These are phyloP conservation scores for Lasioglossum villosulum DNA, from an alignment of 2,888 invertebrate species.

Conservation along the genomic window DNA sequence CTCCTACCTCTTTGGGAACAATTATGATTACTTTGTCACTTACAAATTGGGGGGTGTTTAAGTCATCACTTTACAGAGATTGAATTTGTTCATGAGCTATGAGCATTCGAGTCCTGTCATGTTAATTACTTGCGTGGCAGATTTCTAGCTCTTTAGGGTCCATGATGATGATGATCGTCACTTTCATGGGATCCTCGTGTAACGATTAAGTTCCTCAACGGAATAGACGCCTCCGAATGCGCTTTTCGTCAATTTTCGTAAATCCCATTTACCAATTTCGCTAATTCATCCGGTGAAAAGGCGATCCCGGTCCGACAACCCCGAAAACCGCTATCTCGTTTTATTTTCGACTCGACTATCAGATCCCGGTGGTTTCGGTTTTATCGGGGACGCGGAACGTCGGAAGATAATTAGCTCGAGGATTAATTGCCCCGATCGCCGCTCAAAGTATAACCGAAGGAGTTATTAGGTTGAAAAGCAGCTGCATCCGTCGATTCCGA, in stretches of 20 bases:
- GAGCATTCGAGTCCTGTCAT: too few species aligned
- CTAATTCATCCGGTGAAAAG: background rate
- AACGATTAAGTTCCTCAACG: background rate
- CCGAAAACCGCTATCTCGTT: background rate
- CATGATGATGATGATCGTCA: too few species aligned
- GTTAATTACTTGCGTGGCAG: too few species aligned
- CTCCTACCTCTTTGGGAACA: background rate
- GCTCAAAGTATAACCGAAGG: background rate
- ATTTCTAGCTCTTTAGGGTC: too few species aligned
- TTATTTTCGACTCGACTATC: background rate
- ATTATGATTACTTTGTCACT: too few species aligned
- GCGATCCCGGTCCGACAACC: background rate
- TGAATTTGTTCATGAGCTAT: too few species aligned
- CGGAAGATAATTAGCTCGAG: conserved; percentile 5
- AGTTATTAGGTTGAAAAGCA: background rate
- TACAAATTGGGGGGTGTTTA: background rate
- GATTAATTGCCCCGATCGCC: background rate
- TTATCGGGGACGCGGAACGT: background rate
- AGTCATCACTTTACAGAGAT: background rate
- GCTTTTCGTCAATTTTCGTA: background rate
- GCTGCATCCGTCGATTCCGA: background rate
- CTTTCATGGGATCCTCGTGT: too few species aligned
- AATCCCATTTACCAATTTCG: too few species aligned
- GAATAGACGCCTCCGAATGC: background rate
- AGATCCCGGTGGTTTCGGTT: background rate